These are phyloP conservation scores for Drosophila pruinosa DNA, from an alignment of 1,140 invertebrate species.

Conservation along the genomic window DNA sequence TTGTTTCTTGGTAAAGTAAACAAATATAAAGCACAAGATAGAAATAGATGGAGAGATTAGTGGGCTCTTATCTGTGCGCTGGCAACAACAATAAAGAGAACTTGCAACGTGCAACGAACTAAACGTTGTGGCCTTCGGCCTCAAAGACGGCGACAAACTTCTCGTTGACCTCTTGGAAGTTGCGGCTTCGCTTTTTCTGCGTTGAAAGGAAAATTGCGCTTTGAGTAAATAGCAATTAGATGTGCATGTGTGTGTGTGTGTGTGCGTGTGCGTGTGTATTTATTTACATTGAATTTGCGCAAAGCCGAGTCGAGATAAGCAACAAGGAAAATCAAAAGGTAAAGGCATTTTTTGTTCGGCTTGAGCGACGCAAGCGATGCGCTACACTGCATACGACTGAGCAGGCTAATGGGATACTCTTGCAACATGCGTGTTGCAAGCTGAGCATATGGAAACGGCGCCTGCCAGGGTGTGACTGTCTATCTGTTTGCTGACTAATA, in stretches of 20 bases:
- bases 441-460: not conserved
- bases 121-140: constrained; percentile 20
- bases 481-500: not conserved
- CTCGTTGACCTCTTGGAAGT: not conserved
- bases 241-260: constrained; percentile 25
- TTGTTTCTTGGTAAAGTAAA: constrained; percentile 73
- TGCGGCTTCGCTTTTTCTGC: constrained; percentile 9
- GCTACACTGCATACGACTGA: constrained; percentile 40
- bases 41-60: constrained; percentile 64
- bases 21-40: constrained; percentile 52
- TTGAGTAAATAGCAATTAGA: constrained; percentile 74
- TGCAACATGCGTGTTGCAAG: not conserved
- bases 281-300: constrained; percentile 37
- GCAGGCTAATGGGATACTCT: constrained; percentile 22
- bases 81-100: constrained; percentile 13
- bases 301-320: constrained; percentile 50
- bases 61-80: constrained; percentile 47
- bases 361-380: constrained; percentile 39
- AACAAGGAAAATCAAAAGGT: constrained; percentile 45
- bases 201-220: constrained; percentile 74
- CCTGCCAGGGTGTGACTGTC: not conserved
- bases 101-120: constrained; percentile 42
- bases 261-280: constrained; percentile 21
- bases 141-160: constrained; percentile 5
- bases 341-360: constrained; percentile 45